Percentiles rank a stretch among this genome's conserved stretches.
Evolutionary conservation across 2,888 invertebrate species (phyloP).

Genomic region (Idaea biselata): DNA sequence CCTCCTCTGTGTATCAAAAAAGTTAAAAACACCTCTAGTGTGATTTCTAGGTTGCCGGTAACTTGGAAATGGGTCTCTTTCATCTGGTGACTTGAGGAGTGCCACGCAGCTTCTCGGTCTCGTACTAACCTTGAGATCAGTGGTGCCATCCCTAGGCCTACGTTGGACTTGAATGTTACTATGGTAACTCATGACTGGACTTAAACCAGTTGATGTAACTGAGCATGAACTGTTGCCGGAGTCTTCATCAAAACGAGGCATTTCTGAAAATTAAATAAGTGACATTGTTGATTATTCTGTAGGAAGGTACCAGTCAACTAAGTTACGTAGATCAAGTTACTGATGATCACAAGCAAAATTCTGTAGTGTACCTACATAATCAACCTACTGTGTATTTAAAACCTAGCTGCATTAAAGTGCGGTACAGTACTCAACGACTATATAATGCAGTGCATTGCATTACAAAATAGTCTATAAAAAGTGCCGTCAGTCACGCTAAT

Average conservation of each 20-base stretch:
- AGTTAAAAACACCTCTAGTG: constrained; percentile 57
- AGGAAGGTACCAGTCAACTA: neutral
- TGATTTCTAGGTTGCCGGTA: constrained; percentile 52
- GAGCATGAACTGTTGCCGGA: constrained; percentile 76
- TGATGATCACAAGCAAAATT: neutral
- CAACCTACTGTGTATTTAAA: neutral
- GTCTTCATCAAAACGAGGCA: constrained; percentile 71
- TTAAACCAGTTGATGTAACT: constrained; percentile 62
- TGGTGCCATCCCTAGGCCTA: constrained; percentile 57
- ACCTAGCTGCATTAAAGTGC: neutral
- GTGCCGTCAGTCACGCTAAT: constrained; percentile 7
- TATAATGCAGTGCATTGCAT: neutral
- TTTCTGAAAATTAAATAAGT: constrained; percentile 25
- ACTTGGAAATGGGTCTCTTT: constrained; percentile 73
- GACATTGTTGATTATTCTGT: neutral
- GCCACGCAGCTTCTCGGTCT: constrained; percentile 61
- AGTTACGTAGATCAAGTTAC: neutral
- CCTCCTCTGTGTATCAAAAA: constrained; percentile 60
- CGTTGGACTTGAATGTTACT: constrained; percentile 40
- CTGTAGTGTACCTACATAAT: neutral
- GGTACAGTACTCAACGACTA: neutral
- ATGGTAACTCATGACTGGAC: constrained; percentile 57
- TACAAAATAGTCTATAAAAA: neutral
- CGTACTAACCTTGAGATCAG: constrained; percentile 72
- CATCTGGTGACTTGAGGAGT: constrained; percentile 71